These are phyloP conservation scores for Eledone cirrhosa DNA, from an alignment of 2,888 invertebrate genomes.

Conservation along the genomic window DNA sequence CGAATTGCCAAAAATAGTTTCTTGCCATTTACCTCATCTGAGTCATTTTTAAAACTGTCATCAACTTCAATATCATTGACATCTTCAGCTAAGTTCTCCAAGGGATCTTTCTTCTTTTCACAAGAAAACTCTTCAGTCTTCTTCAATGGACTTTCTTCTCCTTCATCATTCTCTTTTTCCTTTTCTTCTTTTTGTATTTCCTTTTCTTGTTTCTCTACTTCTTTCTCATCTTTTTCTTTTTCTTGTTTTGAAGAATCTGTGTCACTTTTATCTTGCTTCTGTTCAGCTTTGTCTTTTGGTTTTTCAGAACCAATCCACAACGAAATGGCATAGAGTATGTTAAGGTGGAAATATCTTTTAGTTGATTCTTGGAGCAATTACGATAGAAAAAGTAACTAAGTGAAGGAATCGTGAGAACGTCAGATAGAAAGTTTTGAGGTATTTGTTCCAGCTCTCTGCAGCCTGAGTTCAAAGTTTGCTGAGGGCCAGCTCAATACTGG, in stretches of 20 bases:
- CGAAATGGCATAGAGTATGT: conserved; percentile 32
- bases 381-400: too few species aligned
- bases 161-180: conserved; percentile 30
- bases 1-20: too few species aligned
- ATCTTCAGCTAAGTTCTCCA: too few species aligned
- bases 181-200: conserved; percentile 1
- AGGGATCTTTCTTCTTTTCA: not conserved
- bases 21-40: too few species aligned
- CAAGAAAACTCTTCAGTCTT: not conserved
- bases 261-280: not conserved
- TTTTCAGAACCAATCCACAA: conserved; percentile 34
- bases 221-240: not conserved
- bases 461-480: too few species aligned
- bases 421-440: too few species aligned
- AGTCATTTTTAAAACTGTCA: too few species aligned
- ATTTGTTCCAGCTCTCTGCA: too few species aligned
- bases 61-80: too few species aligned
- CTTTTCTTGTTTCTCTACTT: conserved; percentile 28
- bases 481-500: too few species aligned
- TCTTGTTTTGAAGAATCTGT: conserved; percentile 10
- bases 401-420: too few species aligned
- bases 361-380: too few species aligned
- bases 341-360: not conserved
- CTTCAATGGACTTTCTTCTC: not conserved
- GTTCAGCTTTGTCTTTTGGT: not conserved